Evolutionary conservation across 2,797 vertebrate genomes (phyloP), one percentile per base, ranked within the genome.

Genomic region (Malacoraja senta): DNA sequence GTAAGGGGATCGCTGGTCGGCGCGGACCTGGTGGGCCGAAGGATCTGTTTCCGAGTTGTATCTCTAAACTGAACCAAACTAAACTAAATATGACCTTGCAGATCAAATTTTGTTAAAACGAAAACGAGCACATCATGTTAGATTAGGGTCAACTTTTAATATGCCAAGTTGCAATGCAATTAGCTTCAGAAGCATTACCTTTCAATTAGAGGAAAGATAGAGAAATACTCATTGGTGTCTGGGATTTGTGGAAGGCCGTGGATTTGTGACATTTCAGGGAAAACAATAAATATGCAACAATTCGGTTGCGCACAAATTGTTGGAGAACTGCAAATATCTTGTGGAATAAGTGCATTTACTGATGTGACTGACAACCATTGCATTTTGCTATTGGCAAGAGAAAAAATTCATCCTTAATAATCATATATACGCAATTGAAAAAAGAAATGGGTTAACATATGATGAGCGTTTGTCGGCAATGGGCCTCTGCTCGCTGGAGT

Each of bases 81-180:
- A 53, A 53, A 53, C 44, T 53, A 88, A 68, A 68, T 21, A 8
- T 35, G 63, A 68, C n/a, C 63, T 68, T 32, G 63, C 65, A 44
- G 68, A 88, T 88, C 84, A 88, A 88, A 88, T 88, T n/a, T 88
- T 88, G 84, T 88, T 88, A 68, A 88, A 68, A 88, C 68, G 84
- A 68, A 88, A 88, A 68, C 68, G 32, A 88, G 84, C 84, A 32
- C 84, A 88, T 9, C 17, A 88, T 19, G n/a, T 35, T 88, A 88
- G 84, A 88, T 88, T 68, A 88, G 68, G 84, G 84, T 88, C 84
- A 88, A 88, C 84, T 88, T 88, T 68, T 63, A 88, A 68, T 88
- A 35, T 32, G 63, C 19, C 84, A 88, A 65, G 83, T 65, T 86
- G 61, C 61, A 65, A 65, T 35, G 65, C 68, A 88, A 68, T 88